Percentiles rank a stretch among this genome's conserved stretches.
Evolutionary conservation across 1,140 invertebrate species (phyloP).

Genomic region (Lepidurus apus): DNA sequence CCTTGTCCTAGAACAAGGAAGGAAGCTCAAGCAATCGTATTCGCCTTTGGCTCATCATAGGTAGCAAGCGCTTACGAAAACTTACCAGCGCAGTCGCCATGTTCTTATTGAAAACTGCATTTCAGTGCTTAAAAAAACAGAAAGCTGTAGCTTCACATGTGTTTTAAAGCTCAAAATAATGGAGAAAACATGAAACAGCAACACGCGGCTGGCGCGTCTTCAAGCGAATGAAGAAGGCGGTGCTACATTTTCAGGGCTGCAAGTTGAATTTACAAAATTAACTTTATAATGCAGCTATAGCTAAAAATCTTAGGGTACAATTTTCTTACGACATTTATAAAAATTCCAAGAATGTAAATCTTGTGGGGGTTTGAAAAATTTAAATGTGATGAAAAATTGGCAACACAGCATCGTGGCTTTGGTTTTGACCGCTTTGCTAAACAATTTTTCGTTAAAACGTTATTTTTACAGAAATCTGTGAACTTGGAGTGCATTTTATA

Average conservation of each 20-base stretch:
- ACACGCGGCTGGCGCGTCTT: no score
- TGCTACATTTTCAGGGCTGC: no score
- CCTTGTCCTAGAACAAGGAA: background rate
- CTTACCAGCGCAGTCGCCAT: background rate
- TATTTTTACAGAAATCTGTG: background rate
- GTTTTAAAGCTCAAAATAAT: no score
- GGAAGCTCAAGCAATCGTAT: constrained; percentile 12
- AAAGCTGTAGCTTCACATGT: background rate
- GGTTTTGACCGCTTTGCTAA: background rate
- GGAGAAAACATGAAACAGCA: no score
- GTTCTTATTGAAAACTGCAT: constrained; percentile 2
- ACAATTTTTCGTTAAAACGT: background rate
- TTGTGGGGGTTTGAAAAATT: no score
- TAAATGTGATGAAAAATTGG: background rate
- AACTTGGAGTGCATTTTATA: background rate
- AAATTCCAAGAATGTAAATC: no score
- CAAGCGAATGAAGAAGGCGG: no score
- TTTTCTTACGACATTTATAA: no score
- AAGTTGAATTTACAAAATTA: no score
- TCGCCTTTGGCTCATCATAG: constrained; percentile 3
- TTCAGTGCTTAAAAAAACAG: background rate
- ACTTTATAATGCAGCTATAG: no score
- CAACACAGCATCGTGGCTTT: background rate
- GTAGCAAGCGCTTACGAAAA: background rate
- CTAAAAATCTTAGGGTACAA: no score